phyloP scores from a whole-genome alignment of 2,797 vertebrate species.

The Phrynocephalus forsythii region DNA sequence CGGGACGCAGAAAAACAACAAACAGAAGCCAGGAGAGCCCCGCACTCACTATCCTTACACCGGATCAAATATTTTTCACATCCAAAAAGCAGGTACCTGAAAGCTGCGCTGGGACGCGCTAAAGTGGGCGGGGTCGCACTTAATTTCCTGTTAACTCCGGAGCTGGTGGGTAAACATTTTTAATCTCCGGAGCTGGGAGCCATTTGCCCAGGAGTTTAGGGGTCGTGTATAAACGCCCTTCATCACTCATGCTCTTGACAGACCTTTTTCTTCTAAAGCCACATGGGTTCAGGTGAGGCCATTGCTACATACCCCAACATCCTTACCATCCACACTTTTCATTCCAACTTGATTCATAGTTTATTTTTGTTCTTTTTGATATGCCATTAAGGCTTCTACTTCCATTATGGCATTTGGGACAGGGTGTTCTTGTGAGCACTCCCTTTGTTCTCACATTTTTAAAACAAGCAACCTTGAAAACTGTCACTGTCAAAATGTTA shows the following conservation, averaged over 20 bases:
- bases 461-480: constrained; percentile 26
- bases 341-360: constrained; percentile 13
- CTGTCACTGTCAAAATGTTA: constrained; percentile 27
- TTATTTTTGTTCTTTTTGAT: constrained; percentile 17
- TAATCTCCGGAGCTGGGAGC: no score
- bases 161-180: no score
- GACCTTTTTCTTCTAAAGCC: background rate
- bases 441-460: constrained; percentile 41
- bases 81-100: no score
- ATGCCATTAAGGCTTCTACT: background rate
- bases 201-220: no score
- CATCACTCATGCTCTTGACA: background rate
- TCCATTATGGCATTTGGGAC: constrained; percentile 3
- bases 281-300: background rate
- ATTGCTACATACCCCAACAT: background rate
- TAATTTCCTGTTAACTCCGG: no score
- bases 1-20: no score
- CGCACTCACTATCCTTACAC: no score
- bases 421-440: background rate
- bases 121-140: no score
- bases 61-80: no score
- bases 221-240: no score
- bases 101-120: no score
- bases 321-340: background rate
- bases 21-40: no score